Conservation (phyloP, 2,888 invertebrate species). For the Parnassius apollo region DNA sequence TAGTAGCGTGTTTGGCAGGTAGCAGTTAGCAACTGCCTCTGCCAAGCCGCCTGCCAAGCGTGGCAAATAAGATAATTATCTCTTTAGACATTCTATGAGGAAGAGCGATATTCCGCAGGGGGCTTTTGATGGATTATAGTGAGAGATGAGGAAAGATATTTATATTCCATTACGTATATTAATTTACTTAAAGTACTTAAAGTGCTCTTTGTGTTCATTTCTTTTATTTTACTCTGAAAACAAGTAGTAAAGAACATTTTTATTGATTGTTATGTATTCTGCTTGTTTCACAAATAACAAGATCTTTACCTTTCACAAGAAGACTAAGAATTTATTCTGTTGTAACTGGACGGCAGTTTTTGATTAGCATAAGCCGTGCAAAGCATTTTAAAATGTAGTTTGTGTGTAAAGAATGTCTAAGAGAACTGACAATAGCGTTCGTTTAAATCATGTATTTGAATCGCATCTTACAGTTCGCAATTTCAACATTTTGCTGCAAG, state of each 20-base stretch:
- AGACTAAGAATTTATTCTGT: conserved; percentile 10
- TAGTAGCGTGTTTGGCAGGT: no score
- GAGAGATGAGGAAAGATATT: no score
- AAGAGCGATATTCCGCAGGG: no score
- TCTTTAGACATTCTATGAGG: no score
- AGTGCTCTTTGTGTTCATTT: background rate
- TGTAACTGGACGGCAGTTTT: conserved; percentile 15
- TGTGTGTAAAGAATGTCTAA: conserved; percentile 24
- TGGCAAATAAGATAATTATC: no score
- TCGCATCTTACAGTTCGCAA: conserved; percentile 9
- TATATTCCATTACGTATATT: no score
- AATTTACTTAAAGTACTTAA: no score
- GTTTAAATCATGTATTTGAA: conserved; percentile 14
- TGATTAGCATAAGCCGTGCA: conserved; percentile 25
- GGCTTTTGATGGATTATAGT: no score
- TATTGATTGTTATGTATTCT: conserved; percentile 6
- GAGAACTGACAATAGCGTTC: conserved; percentile 17
- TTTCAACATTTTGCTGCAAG: conserved; percentile 6
- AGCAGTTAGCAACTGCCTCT: no score
- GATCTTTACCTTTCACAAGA: conserved; percentile 9
- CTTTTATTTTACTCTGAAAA: conserved; percentile 3
- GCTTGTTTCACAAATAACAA: conserved; percentile 12
- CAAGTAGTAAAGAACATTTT: conserved; percentile 11
- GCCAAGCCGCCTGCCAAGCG: no score
- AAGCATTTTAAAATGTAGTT: conserved; percentile 22